Percentiles rank a stretch among this genome's conserved stretches.
Evolutionary conservation across 2,888 invertebrate genomes (phyloP).

Genomic region (Calliopum simillimum): DNA sequence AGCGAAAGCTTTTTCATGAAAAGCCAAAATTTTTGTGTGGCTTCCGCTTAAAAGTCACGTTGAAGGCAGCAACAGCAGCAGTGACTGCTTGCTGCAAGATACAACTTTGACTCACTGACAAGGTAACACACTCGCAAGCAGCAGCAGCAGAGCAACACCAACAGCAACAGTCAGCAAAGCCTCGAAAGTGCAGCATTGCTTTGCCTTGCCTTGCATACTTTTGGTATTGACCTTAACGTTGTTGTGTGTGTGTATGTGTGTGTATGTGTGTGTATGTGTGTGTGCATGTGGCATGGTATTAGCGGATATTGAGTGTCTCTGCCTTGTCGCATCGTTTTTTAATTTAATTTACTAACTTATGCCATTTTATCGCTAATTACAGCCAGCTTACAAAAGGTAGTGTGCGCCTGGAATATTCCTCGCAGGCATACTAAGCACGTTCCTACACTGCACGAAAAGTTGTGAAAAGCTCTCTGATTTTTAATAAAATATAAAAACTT

Average conservation of each 20-base stretch:
- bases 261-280: not conserved
- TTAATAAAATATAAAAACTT: too few relatives aligned
- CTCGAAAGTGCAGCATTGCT: conserved; percentile 14
- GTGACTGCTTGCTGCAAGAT: not conserved
- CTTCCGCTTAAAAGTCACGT: conserved; percentile 32
- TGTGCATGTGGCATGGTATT: conserved; percentile 19
- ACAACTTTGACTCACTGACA: not conserved
- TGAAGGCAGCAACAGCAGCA: conserved; percentile 4
- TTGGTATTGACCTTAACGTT: conserved; percentile 6
- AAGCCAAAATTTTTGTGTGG: conserved; percentile 27
- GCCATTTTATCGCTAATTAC: conserved; percentile 37
- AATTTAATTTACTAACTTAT: conserved; percentile 44
- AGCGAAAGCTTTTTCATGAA: not conserved
- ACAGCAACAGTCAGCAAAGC: not conserved
- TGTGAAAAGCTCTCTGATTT: too few relatives aligned
- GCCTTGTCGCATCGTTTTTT: conserved; percentile 24
- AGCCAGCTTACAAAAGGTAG: conserved; percentile 24
- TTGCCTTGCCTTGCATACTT: conserved; percentile 5
- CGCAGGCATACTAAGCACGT: too few relatives aligned
- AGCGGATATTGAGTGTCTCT: conserved; percentile 7
- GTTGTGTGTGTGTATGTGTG: not conserved
- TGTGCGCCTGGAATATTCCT: not conserved
- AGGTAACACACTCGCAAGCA: not conserved
- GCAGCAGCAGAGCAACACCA: not conserved
- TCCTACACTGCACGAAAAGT: not conserved